Evolutionary conservation across 2,113 vertebrate species (phyloP), one percentile per base, ranked within the genome.

Genomic region (Ceratotherium simum): DNA sequence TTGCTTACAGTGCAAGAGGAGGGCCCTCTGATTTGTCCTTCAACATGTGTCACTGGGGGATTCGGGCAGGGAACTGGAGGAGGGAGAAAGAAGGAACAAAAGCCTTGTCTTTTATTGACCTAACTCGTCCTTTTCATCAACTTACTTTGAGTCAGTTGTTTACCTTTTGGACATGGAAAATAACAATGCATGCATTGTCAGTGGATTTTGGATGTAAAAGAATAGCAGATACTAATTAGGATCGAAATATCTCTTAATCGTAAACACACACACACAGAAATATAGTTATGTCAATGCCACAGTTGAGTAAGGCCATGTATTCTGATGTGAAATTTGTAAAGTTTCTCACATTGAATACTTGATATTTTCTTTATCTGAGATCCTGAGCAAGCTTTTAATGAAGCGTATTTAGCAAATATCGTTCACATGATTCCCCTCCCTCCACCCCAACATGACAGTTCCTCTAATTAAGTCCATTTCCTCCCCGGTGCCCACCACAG

Each of bases 251-350:
- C 76, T 88, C 60, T 58, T 58, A 51, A 75, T 12, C 83, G 70
- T 51, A 54, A 31, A 29, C 84, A 87, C 17, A 78, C 60, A 42
- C 2, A 18, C 2, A 25, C 6, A 90, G 42, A 72, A 96, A 92
- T 93, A 94, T 18, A 78, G 85, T 79, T 85, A 89, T 91, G 90
- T 90, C 2, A 90, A 42, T 91, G 91, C 64, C 23, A 86, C 83
- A 96, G 95, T 64, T 65, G 97, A 90, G 60, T 90, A 96, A 97
- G 92, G 11, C 56, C 65, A 88, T 21, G 8, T 70, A 95, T 78
- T 96, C 94, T 89, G 67, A 92, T 91, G 73, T 62, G 84, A 97
- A 98, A 95, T 90, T 65, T 93, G 79, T 56, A 31, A 97, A 60
- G 65, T 92, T 95, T 97, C 90, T 97, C 92, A 92, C 46, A n/a